Conservation (phyloP, 2,888 invertebrate species). For the Drosophila setosimentum region DNA sequence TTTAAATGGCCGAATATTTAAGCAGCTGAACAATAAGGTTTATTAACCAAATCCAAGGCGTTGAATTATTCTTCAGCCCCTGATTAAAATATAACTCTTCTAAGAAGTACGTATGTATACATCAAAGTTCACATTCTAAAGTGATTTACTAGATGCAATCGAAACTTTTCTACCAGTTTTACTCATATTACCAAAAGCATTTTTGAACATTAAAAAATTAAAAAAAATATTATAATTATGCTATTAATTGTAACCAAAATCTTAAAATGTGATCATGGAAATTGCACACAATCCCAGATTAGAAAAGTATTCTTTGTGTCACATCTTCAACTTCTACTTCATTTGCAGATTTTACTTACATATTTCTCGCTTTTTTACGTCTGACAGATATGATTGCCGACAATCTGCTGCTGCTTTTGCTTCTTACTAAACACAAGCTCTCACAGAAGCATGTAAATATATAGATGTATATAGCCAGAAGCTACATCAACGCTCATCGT, state of each 20-base stretch:
- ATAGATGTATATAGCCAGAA: conserved; percentile 21
- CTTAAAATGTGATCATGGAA: conserved; percentile 10
- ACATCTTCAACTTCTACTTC: not conserved
- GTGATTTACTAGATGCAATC: not conserved
- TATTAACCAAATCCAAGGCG: not conserved
- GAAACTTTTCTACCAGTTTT: not conserved
- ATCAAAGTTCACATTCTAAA: not conserved
- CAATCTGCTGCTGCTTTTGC: conserved; percentile 19
- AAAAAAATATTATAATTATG: not conserved
- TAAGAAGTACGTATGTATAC: not conserved
- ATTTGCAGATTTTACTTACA: conserved; percentile 11
- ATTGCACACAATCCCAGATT: too few species aligned
- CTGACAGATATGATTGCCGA: conserved; percentile 40
- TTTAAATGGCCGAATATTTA: not conserved
- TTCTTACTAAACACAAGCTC: not conserved
- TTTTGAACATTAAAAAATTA: not conserved
- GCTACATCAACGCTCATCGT: conserved; percentile 39
- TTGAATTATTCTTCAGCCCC: not conserved
- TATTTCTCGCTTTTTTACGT: conserved; percentile 14
- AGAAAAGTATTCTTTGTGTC: not conserved
- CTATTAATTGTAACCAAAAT: not conserved
- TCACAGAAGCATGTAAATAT: not conserved
- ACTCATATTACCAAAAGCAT: not conserved
- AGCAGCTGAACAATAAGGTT: not conserved
- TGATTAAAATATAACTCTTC: not conserved